These are phyloP conservation scores for Pelusios castaneus DNA, from an alignment of 2,113 vertebrate species.

Conservation along the genomic window DNA sequence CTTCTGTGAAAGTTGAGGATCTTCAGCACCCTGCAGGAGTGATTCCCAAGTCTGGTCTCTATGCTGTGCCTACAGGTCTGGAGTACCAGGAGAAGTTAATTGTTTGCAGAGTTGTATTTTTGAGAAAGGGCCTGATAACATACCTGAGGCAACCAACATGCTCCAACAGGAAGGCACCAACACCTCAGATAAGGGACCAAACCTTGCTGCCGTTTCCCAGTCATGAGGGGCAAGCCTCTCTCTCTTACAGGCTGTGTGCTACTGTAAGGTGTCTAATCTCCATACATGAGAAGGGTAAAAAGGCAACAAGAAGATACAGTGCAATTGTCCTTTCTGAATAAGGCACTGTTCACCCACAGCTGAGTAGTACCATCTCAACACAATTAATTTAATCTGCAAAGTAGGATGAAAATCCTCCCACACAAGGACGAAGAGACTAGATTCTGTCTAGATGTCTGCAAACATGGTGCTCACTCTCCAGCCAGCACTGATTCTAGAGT, in stretches of 20 bases:
- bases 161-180: not conserved
- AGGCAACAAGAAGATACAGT: not conserved
- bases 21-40: not conserved
- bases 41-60: not conserved
- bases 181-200: not conserved
- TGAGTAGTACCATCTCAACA: not conserved
- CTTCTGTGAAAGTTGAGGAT: not conserved
- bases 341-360: not conserved
- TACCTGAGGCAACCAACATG: not conserved
- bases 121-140: not conserved
- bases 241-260: not conserved
- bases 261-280: not conserved
- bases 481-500: not conserved
- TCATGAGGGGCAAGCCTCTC: not conserved
- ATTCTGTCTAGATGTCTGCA: not conserved
- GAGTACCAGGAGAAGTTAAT: conserved; percentile 17
- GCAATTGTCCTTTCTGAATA: not conserved
- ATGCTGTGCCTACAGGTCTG: not conserved
- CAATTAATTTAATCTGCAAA: not conserved
- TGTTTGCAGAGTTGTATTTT: conserved; percentile 15
- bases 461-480: not conserved
- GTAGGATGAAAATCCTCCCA: not conserved
- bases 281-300: not conserved
- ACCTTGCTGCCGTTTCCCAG: not conserved
- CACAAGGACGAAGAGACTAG: not conserved